Conservation (phyloP, 1,140 invertebrate genomes). For the Drosophila repletoides region DNA sequence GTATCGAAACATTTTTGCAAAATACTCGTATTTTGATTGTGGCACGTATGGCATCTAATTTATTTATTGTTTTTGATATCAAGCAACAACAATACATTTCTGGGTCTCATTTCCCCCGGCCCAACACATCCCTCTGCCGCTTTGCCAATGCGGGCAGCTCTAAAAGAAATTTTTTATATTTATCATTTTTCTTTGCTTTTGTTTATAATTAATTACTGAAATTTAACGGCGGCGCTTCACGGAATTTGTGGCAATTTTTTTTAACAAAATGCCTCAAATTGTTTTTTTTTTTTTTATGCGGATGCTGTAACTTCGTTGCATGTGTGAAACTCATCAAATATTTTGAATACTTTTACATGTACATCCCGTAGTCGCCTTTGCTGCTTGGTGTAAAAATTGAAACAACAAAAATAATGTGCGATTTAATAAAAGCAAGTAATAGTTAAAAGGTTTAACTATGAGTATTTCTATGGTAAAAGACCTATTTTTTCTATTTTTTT, state of each 20-base stretch:
- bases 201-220: conserved; percentile 38
- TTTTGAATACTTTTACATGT: conserved; percentile 19
- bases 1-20: not conserved
- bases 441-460: not conserved
- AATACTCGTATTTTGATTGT: not conserved
- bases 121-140: too few relatives aligned
- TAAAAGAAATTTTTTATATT: not conserved
- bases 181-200: conserved; percentile 13
- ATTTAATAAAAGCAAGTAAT: not conserved
- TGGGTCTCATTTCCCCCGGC: too few relatives aligned
- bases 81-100: conserved; percentile 25
- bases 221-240: conserved; percentile 8
- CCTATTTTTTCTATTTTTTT: too few relatives aligned
- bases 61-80: conserved; percentile 27
- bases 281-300: not conserved
- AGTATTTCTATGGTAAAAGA: too few relatives aligned
- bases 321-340: conserved; percentile 6
- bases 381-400: conserved; percentile 2
- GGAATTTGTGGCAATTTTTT: conserved; percentile 22
- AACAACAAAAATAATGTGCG: not conserved
- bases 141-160: conserved; percentile 9
- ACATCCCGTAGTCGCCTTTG: not conserved
- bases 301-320: not conserved
- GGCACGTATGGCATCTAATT: not conserved
- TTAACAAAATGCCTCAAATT: conserved; percentile 8